Conservation (phyloP, 2,113 vertebrate species). For the Notarius quadriscutis region DNA sequence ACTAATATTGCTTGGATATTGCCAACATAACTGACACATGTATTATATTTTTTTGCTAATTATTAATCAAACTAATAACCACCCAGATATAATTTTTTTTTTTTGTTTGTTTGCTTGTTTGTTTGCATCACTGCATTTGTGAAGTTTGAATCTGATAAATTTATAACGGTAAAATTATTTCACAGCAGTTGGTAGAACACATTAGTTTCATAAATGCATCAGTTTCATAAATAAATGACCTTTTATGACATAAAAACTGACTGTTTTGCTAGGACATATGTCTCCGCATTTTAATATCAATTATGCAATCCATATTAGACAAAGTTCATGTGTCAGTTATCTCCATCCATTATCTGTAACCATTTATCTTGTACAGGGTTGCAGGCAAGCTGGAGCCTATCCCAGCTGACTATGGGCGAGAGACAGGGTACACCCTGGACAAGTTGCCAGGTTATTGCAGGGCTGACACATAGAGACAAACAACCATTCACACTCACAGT, state of each 20-base stretch:
- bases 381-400: no score
- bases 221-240: background rate
- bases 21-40: background rate
- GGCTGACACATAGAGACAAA: no score
- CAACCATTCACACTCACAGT: no score
- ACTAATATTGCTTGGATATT: background rate
- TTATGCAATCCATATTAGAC: background rate
- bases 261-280: background rate
- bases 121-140: background rate
- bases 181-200: slow-evolving; percentile 19
- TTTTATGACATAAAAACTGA: slow-evolving; percentile 3
- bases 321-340: background rate
- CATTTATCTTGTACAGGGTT: no score
- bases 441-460: no score
- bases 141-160: slow-evolving; percentile 3
- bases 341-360: background rate
- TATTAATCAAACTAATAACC: slow-evolving; percentile 4
- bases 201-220: slow-evolving; percentile 11
- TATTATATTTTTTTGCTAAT: background rate
- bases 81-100: background rate
- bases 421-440: no score
- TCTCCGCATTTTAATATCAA: background rate
- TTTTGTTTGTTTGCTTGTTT: background rate
- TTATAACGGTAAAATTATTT: slow-evolving; percentile 18
- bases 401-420: no score